Base-by-base conservation (phyloP, 2,113 vertebrate genomes). In the Cisticola juncidis region DNA sequence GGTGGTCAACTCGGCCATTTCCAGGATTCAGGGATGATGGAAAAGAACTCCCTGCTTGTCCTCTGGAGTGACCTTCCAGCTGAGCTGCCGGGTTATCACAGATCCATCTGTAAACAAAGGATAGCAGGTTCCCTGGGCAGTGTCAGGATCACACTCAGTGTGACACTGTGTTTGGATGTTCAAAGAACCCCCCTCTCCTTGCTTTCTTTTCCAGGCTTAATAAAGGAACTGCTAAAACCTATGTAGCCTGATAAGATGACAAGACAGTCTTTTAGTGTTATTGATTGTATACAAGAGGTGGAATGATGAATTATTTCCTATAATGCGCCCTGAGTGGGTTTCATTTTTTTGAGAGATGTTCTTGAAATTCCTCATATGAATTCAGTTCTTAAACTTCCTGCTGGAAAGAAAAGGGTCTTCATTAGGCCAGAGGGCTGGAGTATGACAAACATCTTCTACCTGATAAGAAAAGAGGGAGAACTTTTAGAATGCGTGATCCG, bases 121-220 rank as follows among this genome's bases (percentile, higher is more conserved):
- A 56, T 70, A 95, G 50, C 79, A 92, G 92, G 92, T 96, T 96
- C 97, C 94, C 93, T 91, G 97, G 97, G 97, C 95, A 92, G 96
- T 96, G 97, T 96, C 97, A 90, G 96, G 95, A 98, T 97, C 97
- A 98, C 98, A 97, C 98, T 97, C 95, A 23, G 95, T 87, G 92
- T 98, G 98, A 98, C 98, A 97, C 90, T 13, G 78, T 98, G 98
- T 98, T 98, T 98, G 97, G 97, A 97, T 95, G 88, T 98, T 97
- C 92, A 47, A 94, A 97, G 98, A 96, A 96, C 93, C 86, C 86
- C 91, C 94, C 40, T 88, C 92, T 92, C 44, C 77, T 88, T 35
- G 90, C 95, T 95, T 97, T 98, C 95, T 97, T 97, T 97, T 97
- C 91, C 26, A 36, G 91, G 92, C 96, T 97, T 98, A 97, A 98